Base-by-base conservation (phyloP, 2,888 invertebrate genomes). In the Drosophila vallismaia region DNA sequence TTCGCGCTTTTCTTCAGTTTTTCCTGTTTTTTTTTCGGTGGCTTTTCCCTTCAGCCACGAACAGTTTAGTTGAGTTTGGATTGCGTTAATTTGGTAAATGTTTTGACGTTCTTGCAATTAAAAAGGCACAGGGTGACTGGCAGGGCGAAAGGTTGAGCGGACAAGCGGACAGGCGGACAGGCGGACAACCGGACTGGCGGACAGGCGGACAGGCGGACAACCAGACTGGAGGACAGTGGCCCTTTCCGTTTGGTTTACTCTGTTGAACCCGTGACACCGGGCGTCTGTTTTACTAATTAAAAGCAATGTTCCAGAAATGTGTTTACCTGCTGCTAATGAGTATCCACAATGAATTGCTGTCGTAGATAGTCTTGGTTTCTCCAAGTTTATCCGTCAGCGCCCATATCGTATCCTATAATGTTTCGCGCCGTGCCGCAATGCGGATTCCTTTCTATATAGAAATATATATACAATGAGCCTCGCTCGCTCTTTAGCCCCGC, bases 1-100 rank as follows among this genome's bases (percentile, higher is more conserved):
- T 57, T 58, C 59, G 56, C 74, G 50, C 51, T 31, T 74, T 71
- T 66, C 26, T n/a, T 55, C 57, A 51, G 57, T 44, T 52, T 36
- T 76, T 66, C 64, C 50, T 42, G 19, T 50, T 9, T 44, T 46
- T 53, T 54, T 55, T 51, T 74, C 52, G 44, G 53, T 55, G 51
- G 50, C 38, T 26, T 52, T 73, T 44, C 64, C 36, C 63, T 68
- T 68, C 58, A 52, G 19, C 67, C 68, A 45, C 29, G 36, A 69
- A 68, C 77, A 83, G 64, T 80, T 83, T 73, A 71, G 75, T 75
- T 76, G 55, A 74, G 72, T 63, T 76, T 68, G 88, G 76, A 88
- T 84, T 88, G 84, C 87, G 88, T 85, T 85, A 85, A 84, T 85
- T 87, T 88, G 87, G 85, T 86, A 85, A 85, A 85, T 85, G 87